Conservation (phyloP, 2,113 vertebrate species). For the Anoura caudifer region DNA sequence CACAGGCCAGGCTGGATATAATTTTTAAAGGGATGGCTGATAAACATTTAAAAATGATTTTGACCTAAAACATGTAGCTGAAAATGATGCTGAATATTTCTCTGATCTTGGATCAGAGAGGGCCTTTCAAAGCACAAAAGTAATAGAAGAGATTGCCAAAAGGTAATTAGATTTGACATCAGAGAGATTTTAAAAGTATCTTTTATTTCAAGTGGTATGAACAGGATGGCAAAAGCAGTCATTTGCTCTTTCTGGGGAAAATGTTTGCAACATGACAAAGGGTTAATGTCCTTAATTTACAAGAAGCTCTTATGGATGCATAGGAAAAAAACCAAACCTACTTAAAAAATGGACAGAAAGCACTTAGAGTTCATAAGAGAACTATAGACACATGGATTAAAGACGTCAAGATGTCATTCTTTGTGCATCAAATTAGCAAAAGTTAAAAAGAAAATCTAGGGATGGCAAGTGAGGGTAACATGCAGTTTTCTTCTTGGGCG, state of each 20-base stretch:
- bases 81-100: constrained; percentile 1
- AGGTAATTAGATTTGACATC: neutral
- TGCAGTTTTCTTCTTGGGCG: neutral
- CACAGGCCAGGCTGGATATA: neutral
- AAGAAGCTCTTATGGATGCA: neutral
- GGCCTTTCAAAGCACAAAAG: neutral
- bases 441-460: neutral
- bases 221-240: neutral
- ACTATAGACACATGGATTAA: neutral
- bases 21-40: neutral
- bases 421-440: neutral
- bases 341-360: neutral
- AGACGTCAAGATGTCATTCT: neutral
- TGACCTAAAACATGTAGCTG: neutral
- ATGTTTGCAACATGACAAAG: neutral
- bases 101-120: neutral
- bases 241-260: neutral
- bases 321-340: neutral
- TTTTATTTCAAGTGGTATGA: neutral
- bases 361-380: neutral
- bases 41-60: constrained; percentile 6
- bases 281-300: neutral
- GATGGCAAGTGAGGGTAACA: neutral
- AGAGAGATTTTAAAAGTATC: neutral
- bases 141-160: neutral